Conservation (phyloP, 2,888 invertebrate genomes). For the Schrankia costaestrigalis region DNA sequence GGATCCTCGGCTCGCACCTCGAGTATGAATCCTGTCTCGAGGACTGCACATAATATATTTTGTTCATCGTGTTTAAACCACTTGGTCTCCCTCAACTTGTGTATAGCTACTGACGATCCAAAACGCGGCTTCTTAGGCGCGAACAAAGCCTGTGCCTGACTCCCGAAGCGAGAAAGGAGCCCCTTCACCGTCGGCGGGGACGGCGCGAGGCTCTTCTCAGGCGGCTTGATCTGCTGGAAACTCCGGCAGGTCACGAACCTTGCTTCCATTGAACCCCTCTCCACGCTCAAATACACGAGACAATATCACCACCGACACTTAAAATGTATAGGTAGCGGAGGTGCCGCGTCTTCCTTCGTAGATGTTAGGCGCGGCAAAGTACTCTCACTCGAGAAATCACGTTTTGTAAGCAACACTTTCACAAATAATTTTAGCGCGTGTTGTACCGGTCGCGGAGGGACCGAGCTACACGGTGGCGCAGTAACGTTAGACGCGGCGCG, state of each 20-base stretch:
- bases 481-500: conserved; percentile 74
- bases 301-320: conserved; percentile 60
- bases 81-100: conserved; percentile 86
- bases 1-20: conserved; percentile 81
- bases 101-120: conserved; percentile 85
- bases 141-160: conserved; percentile 77
- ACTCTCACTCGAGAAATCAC: conserved; percentile 74
- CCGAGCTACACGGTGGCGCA: conserved; percentile 59
- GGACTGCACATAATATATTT: conserved; percentile 85
- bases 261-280: conserved; percentile 80
- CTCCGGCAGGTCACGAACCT: conserved; percentile 80
- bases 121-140: conserved; percentile 78
- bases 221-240: conserved; percentile 79
- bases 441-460: conserved; percentile 43
- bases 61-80: conserved; percentile 87
- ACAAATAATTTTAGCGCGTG: conserved; percentile 72
- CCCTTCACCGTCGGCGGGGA: conserved; percentile 74
- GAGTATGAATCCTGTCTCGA: conserved; percentile 86
- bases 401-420: conserved; percentile 70
- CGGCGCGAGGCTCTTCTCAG: conserved; percentile 76
- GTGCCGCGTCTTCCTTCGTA: conserved; percentile 32
- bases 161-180: conserved; percentile 77
- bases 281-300: conserved; percentile 58
- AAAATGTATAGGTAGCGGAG: conserved; percentile 37
- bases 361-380: conserved; percentile 41